Evolutionary conservation across 2,797 vertebrate species (phyloP).

Genomic region (Pseudomugil tenellus): DNA sequence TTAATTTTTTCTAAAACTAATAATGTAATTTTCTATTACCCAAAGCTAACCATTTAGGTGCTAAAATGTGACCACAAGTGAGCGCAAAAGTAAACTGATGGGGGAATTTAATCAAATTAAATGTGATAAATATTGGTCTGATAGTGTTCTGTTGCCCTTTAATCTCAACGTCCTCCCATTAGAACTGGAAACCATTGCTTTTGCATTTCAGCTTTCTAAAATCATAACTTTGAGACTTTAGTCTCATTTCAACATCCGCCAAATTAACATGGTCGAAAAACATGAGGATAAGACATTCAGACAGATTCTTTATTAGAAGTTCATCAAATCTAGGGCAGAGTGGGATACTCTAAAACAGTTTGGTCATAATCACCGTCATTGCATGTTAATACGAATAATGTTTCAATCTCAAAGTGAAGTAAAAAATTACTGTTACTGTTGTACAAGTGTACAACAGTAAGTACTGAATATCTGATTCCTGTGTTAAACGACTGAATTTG

Average conservation of each 20-base stretch:
- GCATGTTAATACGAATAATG: background rate
- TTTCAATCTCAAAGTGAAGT: background rate
- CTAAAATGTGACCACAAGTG: background rate
- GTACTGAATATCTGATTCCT: background rate
- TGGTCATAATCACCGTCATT: background rate
- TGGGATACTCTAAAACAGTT: background rate
- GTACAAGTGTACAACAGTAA: constrained; percentile 5
- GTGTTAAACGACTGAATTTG: background rate
- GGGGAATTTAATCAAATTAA: background rate
- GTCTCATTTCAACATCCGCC: background rate
- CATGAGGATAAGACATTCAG: background rate
- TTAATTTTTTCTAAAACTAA: background rate
- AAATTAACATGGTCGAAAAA: background rate
- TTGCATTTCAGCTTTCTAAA: background rate
- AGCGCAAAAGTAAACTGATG: background rate
- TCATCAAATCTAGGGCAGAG: background rate
- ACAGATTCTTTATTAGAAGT: background rate
- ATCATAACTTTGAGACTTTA: background rate
- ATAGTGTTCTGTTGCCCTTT: background rate
- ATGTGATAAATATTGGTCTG: background rate
- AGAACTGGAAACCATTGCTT: background rate
- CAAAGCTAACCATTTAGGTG: background rate
- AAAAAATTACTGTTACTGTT: background rate
- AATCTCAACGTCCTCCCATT: background rate
- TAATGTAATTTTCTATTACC: background rate